A percentile compares a stretch with the other conserved stretches of the same genome.
phyloP scores from a whole-genome alignment of 1,140 invertebrate genomes.

The Stegodyphus mimosarum region DNA sequence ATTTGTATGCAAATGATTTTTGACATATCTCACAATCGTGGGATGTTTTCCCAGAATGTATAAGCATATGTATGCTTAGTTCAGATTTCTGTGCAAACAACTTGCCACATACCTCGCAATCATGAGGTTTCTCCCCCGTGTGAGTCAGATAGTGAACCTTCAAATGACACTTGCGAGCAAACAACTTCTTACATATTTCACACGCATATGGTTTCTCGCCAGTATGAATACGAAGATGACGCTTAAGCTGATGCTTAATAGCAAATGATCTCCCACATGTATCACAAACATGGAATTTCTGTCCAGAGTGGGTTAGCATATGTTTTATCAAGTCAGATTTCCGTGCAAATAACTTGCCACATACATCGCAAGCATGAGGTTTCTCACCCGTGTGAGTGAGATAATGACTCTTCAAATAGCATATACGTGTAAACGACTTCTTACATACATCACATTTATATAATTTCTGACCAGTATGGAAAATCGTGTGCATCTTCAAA shows the following conservation, averaged over 20 bases:
- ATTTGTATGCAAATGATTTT: neutral
- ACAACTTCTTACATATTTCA: neutral
- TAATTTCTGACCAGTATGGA: neutral
- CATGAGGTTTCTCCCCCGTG: neutral
- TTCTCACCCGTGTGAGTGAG: neutral
- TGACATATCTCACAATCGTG: neutral
- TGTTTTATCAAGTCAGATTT: neutral
- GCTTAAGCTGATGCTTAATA: neutral
- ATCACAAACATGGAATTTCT: neutral
- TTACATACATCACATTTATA: neutral
- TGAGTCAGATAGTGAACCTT: neutral
- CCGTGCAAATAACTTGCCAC: neutral
- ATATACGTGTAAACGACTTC: neutral
- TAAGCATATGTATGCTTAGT: neutral
- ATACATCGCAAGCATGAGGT: neutral
- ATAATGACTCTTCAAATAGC: neutral
- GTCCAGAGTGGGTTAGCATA: neutral
- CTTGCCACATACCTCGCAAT: neutral
- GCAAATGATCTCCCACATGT: neutral
- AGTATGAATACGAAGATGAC: neutral
- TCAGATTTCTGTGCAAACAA: neutral
- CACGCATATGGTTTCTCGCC: neutral
- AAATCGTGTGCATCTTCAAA: no score
- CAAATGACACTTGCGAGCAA: neutral
- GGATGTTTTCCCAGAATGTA: neutral